Conservation (phyloP, 2,113 vertebrate species). For the Pituophis catenifer region DNA sequence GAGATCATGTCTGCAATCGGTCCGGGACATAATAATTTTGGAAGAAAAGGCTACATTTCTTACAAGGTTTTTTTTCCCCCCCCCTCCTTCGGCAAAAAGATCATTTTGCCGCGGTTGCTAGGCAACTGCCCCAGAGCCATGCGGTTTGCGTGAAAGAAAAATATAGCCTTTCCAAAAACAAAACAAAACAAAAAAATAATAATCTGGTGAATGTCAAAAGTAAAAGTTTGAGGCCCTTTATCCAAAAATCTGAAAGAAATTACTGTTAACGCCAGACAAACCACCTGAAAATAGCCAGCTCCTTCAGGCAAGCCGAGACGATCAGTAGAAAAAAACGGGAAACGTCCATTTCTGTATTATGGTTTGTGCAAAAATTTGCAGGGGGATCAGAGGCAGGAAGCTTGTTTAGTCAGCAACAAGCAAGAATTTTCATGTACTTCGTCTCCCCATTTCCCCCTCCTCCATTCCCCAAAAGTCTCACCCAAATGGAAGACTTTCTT, state of each 20-base stretch:
- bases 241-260: neutral
- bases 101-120: constrained; percentile 6
- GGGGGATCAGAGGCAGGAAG: neutral
- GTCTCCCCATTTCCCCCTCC: neutral
- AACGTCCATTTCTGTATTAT: neutral
- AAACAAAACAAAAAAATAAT: neutral
- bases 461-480: neutral
- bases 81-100: neutral
- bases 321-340: neutral
- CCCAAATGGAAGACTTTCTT: neutral
- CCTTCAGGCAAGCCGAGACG: too few species aligned
- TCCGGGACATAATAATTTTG: neutral
- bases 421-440: neutral
- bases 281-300: neutral
- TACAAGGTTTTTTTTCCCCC: neutral
- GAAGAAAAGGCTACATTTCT: neutral
- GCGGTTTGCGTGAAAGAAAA: neutral
- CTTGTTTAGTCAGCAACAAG: neutral
- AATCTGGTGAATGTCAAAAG: neutral
- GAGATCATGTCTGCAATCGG: neutral
- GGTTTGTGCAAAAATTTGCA: neutral
- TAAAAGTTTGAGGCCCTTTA: neutral
- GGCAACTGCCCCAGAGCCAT: neutral
- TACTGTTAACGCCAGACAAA: neutral
- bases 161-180: neutral